These are phyloP conservation scores for Apis florea DNA, from an alignment of 1,140 invertebrate species.

Conservation along the genomic window DNA sequence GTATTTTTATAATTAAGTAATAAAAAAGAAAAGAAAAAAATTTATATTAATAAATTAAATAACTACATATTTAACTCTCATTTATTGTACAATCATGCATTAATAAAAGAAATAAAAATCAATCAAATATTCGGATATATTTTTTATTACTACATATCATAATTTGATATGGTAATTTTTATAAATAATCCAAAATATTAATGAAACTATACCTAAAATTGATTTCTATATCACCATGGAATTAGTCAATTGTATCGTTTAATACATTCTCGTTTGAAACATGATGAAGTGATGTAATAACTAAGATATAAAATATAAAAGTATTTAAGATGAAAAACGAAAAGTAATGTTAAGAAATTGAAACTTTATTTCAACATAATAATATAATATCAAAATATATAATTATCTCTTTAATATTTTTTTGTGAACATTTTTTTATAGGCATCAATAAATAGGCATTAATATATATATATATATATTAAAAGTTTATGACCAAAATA, in stretches of 20 bases:
- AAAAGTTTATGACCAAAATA: neutral
- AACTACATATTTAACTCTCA: neutral
- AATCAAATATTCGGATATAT: neutral
- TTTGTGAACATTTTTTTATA: neutral
- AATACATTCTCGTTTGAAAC: neutral
- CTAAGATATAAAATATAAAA: neutral
- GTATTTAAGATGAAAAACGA: neutral
- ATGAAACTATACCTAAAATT: neutral
- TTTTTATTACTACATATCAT: neutral
- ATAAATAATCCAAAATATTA: neutral
- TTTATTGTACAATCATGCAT: neutral
- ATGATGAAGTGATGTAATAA: neutral
- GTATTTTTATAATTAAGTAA: too few relatives aligned
- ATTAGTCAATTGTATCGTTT: neutral
- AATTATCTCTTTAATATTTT: neutral
- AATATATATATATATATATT: neutral
- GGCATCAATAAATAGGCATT: constrained; percentile 7
- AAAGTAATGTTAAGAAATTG: neutral
- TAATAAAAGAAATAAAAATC: neutral
- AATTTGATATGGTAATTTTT: neutral
- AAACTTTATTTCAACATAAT: neutral
- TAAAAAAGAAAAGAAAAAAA: too few relatives aligned
- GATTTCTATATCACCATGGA: constrained; percentile 42
- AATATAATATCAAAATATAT: neutral
- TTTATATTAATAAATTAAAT: neutral